Evolutionary conservation across 2,888 invertebrate genomes (phyloP).

Genomic region (Bruchidius siliquastri): DNA sequence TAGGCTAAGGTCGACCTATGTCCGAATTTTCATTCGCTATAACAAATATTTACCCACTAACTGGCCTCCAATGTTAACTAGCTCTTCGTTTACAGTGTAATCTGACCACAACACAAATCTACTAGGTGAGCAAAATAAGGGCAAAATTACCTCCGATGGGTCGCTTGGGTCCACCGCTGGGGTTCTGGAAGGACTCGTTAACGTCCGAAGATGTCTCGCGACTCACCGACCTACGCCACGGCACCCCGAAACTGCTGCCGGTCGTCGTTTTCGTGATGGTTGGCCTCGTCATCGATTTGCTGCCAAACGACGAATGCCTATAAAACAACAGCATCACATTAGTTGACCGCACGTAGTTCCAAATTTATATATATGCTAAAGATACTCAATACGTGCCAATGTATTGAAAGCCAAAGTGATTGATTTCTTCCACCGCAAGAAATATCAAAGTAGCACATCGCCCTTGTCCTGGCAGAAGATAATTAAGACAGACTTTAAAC

Average conservation of each 20-base stretch:
- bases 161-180: slow-evolving; percentile 2
- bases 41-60: neutral
- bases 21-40: no score
- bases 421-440: no score
- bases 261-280: slow-evolving; percentile 26
- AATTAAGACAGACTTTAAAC: no score
- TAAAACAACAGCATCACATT: slow-evolving; percentile 13
- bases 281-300: slow-evolving; percentile 43
- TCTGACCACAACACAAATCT: neutral
- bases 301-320: slow-evolving; percentile 46
- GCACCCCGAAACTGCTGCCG: slow-evolving; percentile 37
- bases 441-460: no score
- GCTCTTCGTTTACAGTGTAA: neutral
- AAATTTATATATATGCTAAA: no score
- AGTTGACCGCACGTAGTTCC: no score
- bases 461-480: no score
- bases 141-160: slow-evolving; percentile 67
- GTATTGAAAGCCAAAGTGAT: no score
- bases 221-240: slow-evolving; percentile 60
- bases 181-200: slow-evolving; percentile 48
- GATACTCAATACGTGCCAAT: no score
- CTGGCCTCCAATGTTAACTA: neutral
- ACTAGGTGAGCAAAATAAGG: neutral
- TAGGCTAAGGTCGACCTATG: no score
- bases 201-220: slow-evolving; percentile 69